Conservation (phyloP, 2,113 vertebrate species). For the Bufo bufo region DNA sequence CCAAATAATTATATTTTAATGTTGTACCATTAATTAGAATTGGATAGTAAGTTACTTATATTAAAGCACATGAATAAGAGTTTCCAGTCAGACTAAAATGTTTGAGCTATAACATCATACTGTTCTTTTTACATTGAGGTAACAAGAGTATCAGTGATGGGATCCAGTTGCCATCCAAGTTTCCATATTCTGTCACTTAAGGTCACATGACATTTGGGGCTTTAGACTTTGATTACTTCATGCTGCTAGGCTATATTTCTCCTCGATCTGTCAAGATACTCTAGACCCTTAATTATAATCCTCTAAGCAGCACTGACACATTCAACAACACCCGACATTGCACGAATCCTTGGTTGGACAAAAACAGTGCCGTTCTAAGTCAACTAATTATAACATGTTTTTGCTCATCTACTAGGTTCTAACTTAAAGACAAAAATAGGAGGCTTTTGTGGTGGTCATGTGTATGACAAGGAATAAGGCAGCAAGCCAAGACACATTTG, state of each 20-base stretch:
- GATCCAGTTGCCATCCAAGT: slow-evolving; percentile 51
- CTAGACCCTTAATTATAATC: slow-evolving; percentile 63
- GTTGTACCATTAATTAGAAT: neutral
- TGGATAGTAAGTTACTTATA: neutral
- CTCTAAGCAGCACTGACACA: slow-evolving; percentile 65
- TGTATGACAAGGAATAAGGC: slow-evolving; percentile 78
- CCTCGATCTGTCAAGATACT: slow-evolving; percentile 63
- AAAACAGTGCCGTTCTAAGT: slow-evolving; percentile 75
- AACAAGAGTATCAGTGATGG: slow-evolving; percentile 47
- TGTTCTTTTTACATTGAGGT: slow-evolving; percentile 41
- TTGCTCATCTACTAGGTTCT: slow-evolving; percentile 71
- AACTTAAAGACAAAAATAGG: slow-evolving; percentile 83
- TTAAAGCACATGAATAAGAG: slow-evolving; percentile 13
- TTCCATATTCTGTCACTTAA: slow-evolving; percentile 50
- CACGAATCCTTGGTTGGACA: slow-evolving; percentile 72
- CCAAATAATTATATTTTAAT: too few species aligned
- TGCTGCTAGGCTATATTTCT: slow-evolving; percentile 52
- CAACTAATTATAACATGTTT: slow-evolving; percentile 82
- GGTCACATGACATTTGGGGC: slow-evolving; percentile 50
- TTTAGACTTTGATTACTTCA: slow-evolving; percentile 49
- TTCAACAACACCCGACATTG: slow-evolving; percentile 62
- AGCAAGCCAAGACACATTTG: slow-evolving; percentile 78
- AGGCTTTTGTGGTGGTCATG: slow-evolving; percentile 76
- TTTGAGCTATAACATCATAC: slow-evolving; percentile 35
- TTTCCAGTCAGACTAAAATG: slow-evolving; percentile 43